Evolutionary conservation across 2,797 vertebrate species (phyloP), one percentile per base, ranked within the genome.

Genomic region (Paguma larvata): DNA sequence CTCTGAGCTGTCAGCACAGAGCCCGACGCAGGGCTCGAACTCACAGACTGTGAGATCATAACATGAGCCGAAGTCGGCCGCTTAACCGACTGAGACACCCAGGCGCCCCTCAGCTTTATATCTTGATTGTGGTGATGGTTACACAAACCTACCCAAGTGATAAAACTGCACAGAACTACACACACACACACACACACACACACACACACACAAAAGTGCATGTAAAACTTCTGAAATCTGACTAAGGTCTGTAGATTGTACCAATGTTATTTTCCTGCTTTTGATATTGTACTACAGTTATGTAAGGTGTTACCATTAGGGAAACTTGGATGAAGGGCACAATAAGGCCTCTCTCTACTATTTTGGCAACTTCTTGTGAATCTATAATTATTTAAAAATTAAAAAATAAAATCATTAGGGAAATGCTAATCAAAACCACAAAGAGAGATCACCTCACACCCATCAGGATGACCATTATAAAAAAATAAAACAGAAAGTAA

Each of bases 381-480:
- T 44, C 30, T 34, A 34, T 56, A 88, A 48, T 41, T 79, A 67
- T 89, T 84, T 51, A 78, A 67, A 95, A 53, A 59, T 59, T 51
- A 51, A 51, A 51, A 51, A 53, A 19, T 19, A 56, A 62, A 72
- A 78, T 87, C 48, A 38, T 73, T 72, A 94, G 48, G 41, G 53
- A 82, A 94, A 62, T 53, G 41, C 67, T 63, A 82, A 70, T 92
- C n/a, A 63, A 94, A 88, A 80, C n/a, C 77, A 82, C 38, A 82
- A n/a, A 30, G 41, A 77, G 32, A 46, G 68, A 68, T 62, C 23
- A 73, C 30, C 53, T 56, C 27, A 91, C 27, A 91, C 19, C 21
- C 27, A 75, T 62, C n/a, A 70, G 25, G 62, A 91, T 63, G 41
- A 13, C 30, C 38, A 62, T 27, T 46, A 46, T 75, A 46, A 16